These are phyloP conservation scores for Lissonota sp. DNA, from an alignment of 2,888 invertebrate species.

Conservation along the genomic window DNA sequence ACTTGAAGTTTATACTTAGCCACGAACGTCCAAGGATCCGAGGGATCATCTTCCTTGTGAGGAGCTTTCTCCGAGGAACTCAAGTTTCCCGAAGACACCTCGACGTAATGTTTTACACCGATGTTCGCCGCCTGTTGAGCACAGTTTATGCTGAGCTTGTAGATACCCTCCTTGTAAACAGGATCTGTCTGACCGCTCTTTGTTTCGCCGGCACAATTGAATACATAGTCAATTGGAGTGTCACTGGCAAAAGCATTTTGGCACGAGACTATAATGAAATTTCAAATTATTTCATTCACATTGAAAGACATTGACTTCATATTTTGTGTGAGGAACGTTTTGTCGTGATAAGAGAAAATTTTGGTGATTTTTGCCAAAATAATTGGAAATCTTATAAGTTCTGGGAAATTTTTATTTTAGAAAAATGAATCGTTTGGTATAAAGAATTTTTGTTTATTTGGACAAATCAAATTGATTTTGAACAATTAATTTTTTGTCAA, in stretches of 20 bases:
- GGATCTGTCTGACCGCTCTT: constrained; percentile 94
- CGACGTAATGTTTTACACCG: constrained; percentile 90
- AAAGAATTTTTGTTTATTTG: no score
- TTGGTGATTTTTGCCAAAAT: no score
- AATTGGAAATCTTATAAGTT: no score
- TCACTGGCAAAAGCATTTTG: constrained; percentile 89
- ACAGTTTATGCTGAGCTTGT: constrained; percentile 93
- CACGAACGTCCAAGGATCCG: constrained; percentile 94
- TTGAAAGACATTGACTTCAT: no score
- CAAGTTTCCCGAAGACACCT: constrained; percentile 94
- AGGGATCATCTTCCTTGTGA: constrained; percentile 90
- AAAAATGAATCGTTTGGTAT: no score
- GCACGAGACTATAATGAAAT: constrained; percentile 88
- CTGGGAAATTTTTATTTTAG: no score
- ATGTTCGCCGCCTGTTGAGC: constrained; percentile 90
- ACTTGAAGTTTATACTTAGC: constrained; percentile 93
- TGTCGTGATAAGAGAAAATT: no score
- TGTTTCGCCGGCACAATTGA: constrained; percentile 97
- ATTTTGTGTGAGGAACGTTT: no score
- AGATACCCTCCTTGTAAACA: constrained; percentile 95
- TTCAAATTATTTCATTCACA: no score
- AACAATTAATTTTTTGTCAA: no score
- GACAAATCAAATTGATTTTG: no score
- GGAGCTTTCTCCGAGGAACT: constrained; percentile 92
- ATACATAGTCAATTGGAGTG: constrained; percentile 90